phyloP scores from a whole-genome alignment of 2,888 invertebrate genomes.

The Folsomia candida region DNA sequence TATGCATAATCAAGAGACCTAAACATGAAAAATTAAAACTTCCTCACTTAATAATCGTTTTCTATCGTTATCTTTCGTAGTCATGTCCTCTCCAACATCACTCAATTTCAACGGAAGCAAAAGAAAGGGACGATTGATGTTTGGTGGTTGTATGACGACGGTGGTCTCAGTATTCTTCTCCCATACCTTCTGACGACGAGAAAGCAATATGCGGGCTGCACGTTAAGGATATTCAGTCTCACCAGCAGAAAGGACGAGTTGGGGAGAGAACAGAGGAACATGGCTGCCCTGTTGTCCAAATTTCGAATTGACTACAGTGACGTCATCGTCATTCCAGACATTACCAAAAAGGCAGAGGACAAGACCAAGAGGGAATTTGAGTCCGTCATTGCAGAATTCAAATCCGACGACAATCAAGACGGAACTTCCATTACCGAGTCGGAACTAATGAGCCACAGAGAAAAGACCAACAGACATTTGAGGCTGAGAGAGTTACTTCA shows the following conservation, averaged over 20 bases:
- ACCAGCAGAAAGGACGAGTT: conserved; percentile 74
- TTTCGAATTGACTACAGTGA: conserved; percentile 95
- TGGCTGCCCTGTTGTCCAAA: conserved; percentile 88
- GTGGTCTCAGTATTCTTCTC: conserved; percentile 75
- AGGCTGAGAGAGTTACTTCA: conserved; percentile 80
- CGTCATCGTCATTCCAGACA: conserved; percentile 86
- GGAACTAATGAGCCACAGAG: conserved; percentile 75
- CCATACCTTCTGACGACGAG: conserved; percentile 82
- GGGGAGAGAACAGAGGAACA: conserved; percentile 80
- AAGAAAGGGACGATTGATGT: conserved; percentile 58
- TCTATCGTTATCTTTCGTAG: too few species aligned
- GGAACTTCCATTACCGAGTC: conserved; percentile 62
- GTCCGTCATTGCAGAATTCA: conserved; percentile 68
- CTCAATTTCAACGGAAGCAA: conserved; percentile 53
- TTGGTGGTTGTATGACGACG: conserved; percentile 63
- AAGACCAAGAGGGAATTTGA: conserved; percentile 74
- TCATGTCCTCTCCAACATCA: conserved; percentile 55
- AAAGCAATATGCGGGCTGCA: conserved; percentile 72
- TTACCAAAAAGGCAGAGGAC: conserved; percentile 75
- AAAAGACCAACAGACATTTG: conserved; percentile 85
- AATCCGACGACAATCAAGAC: conserved; percentile 50
- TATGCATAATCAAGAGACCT: too few species aligned
- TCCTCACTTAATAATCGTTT: too few species aligned
- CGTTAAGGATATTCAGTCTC: conserved; percentile 77
- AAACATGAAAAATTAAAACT: too few species aligned